phyloP scores from a whole-genome alignment of 2,888 invertebrate species.

The Leucoptera coffeella region DNA sequence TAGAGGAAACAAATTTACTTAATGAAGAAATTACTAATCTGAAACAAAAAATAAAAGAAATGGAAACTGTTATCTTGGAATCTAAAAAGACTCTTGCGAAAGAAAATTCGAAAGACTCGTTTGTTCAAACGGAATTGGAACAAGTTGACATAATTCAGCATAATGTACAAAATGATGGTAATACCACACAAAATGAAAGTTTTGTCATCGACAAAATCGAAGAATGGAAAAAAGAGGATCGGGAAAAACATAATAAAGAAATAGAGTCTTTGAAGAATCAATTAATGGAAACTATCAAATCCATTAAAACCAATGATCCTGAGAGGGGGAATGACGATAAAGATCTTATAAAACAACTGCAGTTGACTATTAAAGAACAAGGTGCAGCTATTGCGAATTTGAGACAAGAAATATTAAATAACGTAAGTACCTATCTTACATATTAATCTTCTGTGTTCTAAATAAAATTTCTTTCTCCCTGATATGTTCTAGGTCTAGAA shows the following conservation, averaged over 20 bases:
- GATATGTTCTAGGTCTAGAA: too few relatives aligned
- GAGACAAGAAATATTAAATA: conserved; percentile 35
- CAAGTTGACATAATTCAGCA: too few relatives aligned
- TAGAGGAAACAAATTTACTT: conserved; percentile 56
- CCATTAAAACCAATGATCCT: conserved; percentile 20
- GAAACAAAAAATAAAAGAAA: conserved; percentile 41
- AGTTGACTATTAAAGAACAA: conserved; percentile 40
- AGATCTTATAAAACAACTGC: conserved; percentile 25
- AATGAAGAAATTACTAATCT: conserved; percentile 32
- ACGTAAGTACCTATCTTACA: conserved; percentile 23
- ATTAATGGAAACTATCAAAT: conserved; percentile 27
- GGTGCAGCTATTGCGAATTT: conserved; percentile 41
- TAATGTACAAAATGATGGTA: conserved; percentile 3
- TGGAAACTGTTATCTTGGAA: too few relatives aligned
- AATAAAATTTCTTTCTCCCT: too few relatives aligned
- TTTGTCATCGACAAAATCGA: conserved; percentile 31
- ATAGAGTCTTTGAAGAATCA: conserved; percentile 33
- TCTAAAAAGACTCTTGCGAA: conserved; percentile 10
- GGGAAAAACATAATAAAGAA: conserved; percentile 47
- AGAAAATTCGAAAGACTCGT: conserved; percentile 2
- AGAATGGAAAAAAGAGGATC: conserved; percentile 46
- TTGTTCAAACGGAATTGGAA: too few relatives aligned
- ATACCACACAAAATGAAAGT: conserved; percentile 14
- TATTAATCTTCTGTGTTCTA: too few relatives aligned
- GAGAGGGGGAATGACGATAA: conserved; percentile 11